A percentile compares a stretch with the other conserved stretches of the same genome.
Conservation (phyloP, 2,888 invertebrate species). For the Caradrina kadenii region DNA sequence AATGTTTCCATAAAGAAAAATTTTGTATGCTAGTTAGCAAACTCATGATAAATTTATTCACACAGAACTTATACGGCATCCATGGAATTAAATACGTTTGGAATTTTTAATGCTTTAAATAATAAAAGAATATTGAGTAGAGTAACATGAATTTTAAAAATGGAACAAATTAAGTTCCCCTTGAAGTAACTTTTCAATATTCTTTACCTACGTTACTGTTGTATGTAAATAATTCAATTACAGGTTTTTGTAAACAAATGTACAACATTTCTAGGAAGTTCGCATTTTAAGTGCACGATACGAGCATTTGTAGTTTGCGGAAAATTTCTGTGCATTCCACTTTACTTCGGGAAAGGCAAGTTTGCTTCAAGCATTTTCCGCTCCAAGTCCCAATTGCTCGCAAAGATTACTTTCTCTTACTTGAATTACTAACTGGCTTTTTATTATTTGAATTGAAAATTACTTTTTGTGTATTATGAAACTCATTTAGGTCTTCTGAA, state of each 20-base stretch:
- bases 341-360: constrained; percentile 59
- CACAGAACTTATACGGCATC: background rate
- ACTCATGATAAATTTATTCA: background rate
- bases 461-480: background rate
- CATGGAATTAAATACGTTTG: background rate
- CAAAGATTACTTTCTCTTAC: constrained; percentile 51
- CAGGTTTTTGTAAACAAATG: constrained; percentile 45
- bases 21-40: background rate
- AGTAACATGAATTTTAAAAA: background rate
- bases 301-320: constrained; percentile 65
- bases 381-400: constrained; percentile 61
- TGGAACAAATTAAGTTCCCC: constrained; percentile 1
- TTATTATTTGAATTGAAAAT: background rate
- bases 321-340: constrained; percentile 67
- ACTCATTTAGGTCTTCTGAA: too few species aligned
- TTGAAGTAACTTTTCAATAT: constrained; percentile 2
- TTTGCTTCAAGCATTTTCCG: constrained; percentile 59
- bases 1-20: background rate
- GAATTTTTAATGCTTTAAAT: background rate
- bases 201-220: background rate
- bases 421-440: constrained; percentile 21
- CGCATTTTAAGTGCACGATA: constrained; percentile 65
- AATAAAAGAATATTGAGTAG: background rate
- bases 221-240: constrained; percentile 58
- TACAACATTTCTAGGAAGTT: constrained; percentile 67